Evolutionary conservation across 2,797 vertebrate genomes (phyloP).

Genomic region (Poecilia wingei): DNA sequence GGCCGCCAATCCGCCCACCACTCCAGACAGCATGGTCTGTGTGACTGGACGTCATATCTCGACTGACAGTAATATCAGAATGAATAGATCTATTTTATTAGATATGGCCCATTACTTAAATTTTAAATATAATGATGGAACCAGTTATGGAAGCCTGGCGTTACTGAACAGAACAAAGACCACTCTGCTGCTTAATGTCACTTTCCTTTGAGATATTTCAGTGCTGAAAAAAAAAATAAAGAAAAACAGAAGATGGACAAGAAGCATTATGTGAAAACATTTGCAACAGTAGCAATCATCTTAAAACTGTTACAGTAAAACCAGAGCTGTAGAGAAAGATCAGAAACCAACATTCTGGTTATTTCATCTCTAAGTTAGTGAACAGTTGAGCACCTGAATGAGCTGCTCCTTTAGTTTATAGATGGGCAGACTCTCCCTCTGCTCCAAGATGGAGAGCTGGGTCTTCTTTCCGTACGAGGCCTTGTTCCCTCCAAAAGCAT

Average conservation of each 20-base stretch:
- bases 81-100: neutral
- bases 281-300: neutral
- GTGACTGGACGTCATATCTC: neutral
- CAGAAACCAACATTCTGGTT: neutral
- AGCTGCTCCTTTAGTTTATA: conserved; percentile 98
- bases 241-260: neutral
- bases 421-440: conserved; percentile 97
- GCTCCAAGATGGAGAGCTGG: conserved; percentile 94
- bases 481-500: conserved; percentile 98
- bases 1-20: neutral
- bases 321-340: neutral
- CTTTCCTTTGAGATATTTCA: neutral
- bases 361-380: neutral
- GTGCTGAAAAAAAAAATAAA: neutral
- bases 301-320: neutral
- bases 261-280: neutral
- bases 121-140: neutral
- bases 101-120: neutral
- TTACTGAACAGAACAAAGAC: neutral
- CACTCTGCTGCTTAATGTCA: neutral
- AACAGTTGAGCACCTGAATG: conserved; percentile 83
- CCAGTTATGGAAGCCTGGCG: neutral
- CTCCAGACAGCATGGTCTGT: neutral
- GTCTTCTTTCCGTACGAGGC: conserved; percentile 98
- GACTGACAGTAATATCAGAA: neutral